Evolutionary conservation across 2,888 invertebrate genomes (phyloP).

Genomic region (Fabriciana adippe): DNA sequence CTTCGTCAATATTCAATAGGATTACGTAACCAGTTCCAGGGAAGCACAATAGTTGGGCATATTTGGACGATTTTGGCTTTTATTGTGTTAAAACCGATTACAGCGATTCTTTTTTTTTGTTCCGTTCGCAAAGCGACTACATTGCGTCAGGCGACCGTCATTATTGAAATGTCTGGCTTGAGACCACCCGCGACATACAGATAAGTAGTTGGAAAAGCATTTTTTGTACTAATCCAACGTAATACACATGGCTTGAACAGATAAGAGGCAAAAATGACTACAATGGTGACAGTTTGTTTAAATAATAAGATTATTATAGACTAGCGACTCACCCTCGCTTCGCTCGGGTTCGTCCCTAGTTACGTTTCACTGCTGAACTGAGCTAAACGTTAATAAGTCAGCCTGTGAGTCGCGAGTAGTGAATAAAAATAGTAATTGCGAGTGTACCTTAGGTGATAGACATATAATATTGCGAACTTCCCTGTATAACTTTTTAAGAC

Average conservation of each 20-base stretch:
- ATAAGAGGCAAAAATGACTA: slow-evolving; percentile 23
- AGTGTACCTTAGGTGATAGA: too few species aligned
- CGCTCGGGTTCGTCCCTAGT: too few species aligned
- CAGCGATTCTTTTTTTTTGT: slow-evolving; percentile 64
- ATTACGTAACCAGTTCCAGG: slow-evolving; percentile 60
- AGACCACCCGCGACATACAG: slow-evolving; percentile 75
- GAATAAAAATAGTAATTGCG: too few species aligned
- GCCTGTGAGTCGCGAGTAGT: too few species aligned
- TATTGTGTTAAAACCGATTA: slow-evolving; percentile 64
- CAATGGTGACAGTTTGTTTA: too few species aligned
- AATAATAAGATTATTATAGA: too few species aligned
- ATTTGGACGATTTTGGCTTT: slow-evolving; percentile 52
- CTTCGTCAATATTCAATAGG: slow-evolving; percentile 41
- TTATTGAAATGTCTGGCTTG: slow-evolving; percentile 68
- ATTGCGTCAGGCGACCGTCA: slow-evolving; percentile 66
- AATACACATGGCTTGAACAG: slow-evolving; percentile 36
- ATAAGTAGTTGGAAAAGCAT: slow-evolving; percentile 53
- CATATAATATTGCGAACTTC: too few species aligned
- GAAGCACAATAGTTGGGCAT: slow-evolving; percentile 50
- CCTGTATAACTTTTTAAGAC: too few species aligned
- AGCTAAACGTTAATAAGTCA: too few species aligned
- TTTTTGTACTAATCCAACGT: slow-evolving; percentile 41
- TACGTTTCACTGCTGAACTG: too few species aligned
- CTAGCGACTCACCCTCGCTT: too few species aligned
- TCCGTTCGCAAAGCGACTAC: slow-evolving; percentile 56